phyloP scores from a whole-genome alignment of 2,797 vertebrate species.

The Enteromius thamalakanensis region DNA sequence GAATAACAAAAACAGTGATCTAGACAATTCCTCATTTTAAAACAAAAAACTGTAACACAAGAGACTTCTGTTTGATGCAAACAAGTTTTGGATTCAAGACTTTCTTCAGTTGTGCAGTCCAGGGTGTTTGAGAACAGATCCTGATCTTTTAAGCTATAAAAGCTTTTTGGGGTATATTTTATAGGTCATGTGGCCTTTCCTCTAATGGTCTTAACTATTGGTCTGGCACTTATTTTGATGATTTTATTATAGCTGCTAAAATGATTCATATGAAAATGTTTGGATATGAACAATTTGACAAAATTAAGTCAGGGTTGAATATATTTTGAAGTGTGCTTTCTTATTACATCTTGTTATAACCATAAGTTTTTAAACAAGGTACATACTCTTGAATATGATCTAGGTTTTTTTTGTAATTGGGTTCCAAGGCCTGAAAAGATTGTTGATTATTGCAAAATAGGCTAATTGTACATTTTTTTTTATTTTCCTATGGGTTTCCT shows the following conservation, averaged over 20 bases:
- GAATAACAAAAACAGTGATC: conserved; percentile 9
- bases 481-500: background rate
- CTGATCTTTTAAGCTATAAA: conserved; percentile 3
- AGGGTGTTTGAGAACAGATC: background rate
- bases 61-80: background rate
- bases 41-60: background rate
- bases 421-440: background rate
- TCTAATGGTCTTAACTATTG: background rate
- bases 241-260: background rate
- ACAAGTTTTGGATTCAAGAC: background rate
- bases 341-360: background rate
- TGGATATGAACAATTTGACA: background rate
- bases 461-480: background rate
- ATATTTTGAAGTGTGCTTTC: background rate
- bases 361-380: background rate
- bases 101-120: background rate
- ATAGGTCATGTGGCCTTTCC: background rate
- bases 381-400: background rate
- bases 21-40: background rate
- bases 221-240: background rate
- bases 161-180: background rate
- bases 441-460: background rate
- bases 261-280: background rate
- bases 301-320: background rate
- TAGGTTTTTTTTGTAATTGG: background rate